Conservation (phyloP, 2,888 invertebrate genomes). For the Plebejus argus region DNA sequence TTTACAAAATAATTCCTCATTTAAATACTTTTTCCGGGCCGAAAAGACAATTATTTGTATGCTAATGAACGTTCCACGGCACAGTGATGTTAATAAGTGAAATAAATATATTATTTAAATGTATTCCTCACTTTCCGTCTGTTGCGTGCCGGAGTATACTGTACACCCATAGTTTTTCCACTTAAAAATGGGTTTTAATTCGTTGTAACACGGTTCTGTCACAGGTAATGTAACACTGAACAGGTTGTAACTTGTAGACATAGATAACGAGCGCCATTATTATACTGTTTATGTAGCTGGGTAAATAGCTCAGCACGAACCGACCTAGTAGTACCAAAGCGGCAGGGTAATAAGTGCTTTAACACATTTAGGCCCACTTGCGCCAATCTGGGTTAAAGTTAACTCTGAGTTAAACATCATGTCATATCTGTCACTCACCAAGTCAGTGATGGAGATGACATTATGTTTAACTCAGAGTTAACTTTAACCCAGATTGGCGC, state of each 20-base stretch:
- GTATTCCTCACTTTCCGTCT: conserved; percentile 26
- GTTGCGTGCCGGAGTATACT: conserved; percentile 12
- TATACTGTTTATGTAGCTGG: conserved; percentile 18
- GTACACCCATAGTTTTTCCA: background rate
- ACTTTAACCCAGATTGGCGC: no score
- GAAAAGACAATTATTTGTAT: conserved; percentile 19
- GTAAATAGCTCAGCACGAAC: conserved; percentile 9
- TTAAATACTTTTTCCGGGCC: conserved; percentile 15
- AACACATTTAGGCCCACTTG: no score
- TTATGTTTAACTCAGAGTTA: no score
- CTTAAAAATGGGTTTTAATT: background rate
- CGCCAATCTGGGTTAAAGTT: no score
- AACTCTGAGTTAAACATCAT: no score
- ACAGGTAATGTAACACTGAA: background rate
- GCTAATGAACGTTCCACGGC: background rate
- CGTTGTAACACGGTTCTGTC: background rate
- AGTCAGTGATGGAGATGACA: no score
- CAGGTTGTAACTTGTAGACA: background rate
- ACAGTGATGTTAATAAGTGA: conserved; percentile 2
- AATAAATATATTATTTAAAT: conserved; percentile 23
- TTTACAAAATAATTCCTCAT: background rate
- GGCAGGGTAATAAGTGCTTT: background rate
- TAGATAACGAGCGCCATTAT: conserved; percentile 7
- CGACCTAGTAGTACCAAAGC: background rate
- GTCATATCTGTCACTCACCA: no score